Conservation (phyloP, 2,113 vertebrate species). For the Callaeas wilsoni region DNA sequence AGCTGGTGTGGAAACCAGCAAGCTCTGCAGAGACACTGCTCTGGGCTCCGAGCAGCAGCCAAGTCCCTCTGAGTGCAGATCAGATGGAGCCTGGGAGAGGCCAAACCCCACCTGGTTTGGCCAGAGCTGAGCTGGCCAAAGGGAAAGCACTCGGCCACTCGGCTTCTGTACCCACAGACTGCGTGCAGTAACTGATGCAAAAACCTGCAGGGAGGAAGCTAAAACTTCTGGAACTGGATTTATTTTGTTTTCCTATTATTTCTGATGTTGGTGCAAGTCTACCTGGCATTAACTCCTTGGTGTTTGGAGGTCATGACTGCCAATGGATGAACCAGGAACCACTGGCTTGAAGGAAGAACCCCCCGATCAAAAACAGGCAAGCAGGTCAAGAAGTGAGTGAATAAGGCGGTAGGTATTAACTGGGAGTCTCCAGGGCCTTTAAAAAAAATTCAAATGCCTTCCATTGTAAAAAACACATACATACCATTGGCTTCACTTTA, state of each 20-base stretch:
- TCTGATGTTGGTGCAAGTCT: background rate
- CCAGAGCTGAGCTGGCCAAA: background rate
- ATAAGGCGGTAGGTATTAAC: conserved; percentile 49
- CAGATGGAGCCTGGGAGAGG: background rate
- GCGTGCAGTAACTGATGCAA: background rate
- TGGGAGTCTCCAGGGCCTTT: conserved; percentile 50
- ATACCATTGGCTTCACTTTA: conserved; percentile 74
- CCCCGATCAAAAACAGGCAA: background rate
- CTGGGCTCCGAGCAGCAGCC: background rate
- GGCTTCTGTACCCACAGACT: background rate
- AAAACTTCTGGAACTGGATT: background rate
- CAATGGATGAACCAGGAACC: conserved; percentile 26
- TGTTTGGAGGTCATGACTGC: conserved; percentile 16
- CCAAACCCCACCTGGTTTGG: background rate
- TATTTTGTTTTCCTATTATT: background rate
- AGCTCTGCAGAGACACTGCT: background rate
- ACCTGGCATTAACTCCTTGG: conserved; percentile 8
- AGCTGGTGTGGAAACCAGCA: background rate
- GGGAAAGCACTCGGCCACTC: background rate
- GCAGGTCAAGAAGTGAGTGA: conserved; percentile 19
- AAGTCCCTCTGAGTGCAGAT: background rate
- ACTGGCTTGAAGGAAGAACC: conserved; percentile 25
- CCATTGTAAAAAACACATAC: conserved; percentile 79
- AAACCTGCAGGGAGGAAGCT: conserved; percentile 9
- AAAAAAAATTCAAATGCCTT: conserved; percentile 49